Conservation (phyloP, 1,140 invertebrate species). For the Lordiphosa collinella region DNA sequence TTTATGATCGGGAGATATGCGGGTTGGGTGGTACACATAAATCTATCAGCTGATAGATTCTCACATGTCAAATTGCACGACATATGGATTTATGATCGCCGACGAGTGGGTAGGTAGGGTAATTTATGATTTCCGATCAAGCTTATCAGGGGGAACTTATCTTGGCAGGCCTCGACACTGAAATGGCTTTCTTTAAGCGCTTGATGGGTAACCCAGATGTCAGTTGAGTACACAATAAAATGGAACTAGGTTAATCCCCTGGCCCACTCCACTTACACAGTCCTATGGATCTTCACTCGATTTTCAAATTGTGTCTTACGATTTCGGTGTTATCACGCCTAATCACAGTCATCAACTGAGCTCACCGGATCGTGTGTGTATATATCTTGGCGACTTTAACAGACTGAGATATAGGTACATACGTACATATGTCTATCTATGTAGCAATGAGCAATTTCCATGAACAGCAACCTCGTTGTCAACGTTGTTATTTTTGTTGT, state of each 20-base stretch:
- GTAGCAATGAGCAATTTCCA: constrained; percentile 33
- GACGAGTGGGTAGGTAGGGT: not conserved
- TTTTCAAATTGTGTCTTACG: constrained; percentile 2
- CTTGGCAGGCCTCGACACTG: too few species aligned
- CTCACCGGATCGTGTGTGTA: constrained; percentile 8
- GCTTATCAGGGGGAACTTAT: too few species aligned
- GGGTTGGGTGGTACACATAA: not conserved
- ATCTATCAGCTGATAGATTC: constrained; percentile 2
- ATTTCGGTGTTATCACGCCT: constrained; percentile 54
- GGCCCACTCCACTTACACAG: too few species aligned
- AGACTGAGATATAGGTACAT: not conserved
- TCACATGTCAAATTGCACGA: constrained; percentile 11
- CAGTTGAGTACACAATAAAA: too few species aligned
- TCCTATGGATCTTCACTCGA: not conserved
- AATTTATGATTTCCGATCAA: not conserved
- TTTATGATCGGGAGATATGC: constrained; percentile 2
- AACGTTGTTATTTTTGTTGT: not conserved
- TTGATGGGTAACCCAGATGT: too few species aligned
- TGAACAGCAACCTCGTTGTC: constrained; percentile 13
- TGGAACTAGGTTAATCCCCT: too few species aligned
- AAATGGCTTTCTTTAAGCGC: too few species aligned
- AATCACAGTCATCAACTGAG: constrained; percentile 67
- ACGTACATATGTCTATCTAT: constrained; percentile 1
- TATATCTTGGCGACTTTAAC: not conserved
- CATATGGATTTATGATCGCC: constrained; percentile 1